Percentiles rank a stretch among this genome's conserved stretches.
Evolutionary conservation across 2,888 invertebrate genomes (phyloP).

Genomic region (Troides aeacus): DNA sequence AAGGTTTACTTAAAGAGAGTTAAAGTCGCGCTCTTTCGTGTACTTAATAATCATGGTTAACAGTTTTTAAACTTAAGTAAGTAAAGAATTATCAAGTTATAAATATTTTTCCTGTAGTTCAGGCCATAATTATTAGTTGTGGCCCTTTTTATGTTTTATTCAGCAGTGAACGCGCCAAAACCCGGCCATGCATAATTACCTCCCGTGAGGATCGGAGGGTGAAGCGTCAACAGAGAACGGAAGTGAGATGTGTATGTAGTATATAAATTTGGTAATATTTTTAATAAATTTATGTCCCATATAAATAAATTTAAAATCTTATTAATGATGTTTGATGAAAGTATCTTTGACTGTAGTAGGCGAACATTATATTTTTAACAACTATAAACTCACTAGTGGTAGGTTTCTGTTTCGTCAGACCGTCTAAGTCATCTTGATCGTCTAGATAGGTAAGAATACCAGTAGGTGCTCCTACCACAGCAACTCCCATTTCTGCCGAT

Average conservation of each 20-base stretch:
- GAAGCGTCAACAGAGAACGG: conserved; percentile 43
- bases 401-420: too few relatives aligned
- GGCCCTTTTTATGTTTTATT: conserved; percentile 74
- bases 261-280: conserved; percentile 3
- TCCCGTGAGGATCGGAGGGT: conserved; percentile 64
- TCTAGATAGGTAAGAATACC: too few relatives aligned
- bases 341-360: too few relatives aligned
- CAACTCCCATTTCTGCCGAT: too few relatives aligned
- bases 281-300: neutral
- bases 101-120: conserved; percentile 31
- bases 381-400: too few relatives aligned
- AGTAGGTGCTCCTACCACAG: too few relatives aligned
- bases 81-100: neutral
- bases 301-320: neutral
- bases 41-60: too few relatives aligned
- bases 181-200: conserved; percentile 79
- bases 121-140: conserved; percentile 68
- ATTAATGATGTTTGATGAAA: too few relatives aligned
- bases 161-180: conserved; percentile 73
- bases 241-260: conserved; percentile 42
- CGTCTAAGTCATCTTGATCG: too few relatives aligned
- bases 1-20: too few relatives aligned
- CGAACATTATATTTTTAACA: too few relatives aligned
- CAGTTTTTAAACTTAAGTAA: neutral
- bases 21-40: too few relatives aligned